Evolutionary conservation across 1,140 invertebrate genomes (phyloP).

Genomic region (Gryon sp.): DNA sequence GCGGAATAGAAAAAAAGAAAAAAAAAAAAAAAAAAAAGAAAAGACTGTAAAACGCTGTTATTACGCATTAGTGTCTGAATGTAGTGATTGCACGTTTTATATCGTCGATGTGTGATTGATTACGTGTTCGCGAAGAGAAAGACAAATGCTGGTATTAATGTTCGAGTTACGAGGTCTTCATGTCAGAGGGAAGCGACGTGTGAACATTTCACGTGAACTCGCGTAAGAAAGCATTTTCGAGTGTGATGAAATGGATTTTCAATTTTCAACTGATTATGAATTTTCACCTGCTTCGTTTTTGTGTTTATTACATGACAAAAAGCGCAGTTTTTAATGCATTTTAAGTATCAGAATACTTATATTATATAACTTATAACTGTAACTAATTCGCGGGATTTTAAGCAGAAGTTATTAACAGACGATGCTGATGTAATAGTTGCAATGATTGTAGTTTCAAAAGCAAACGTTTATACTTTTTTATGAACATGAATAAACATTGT

Average conservation of each 20-base stretch:
- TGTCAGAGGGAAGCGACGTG: conserved; percentile 24
- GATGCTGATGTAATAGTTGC: no score
- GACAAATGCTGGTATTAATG: conserved; percentile 30
- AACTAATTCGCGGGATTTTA: no score
- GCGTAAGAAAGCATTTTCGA: conserved; percentile 5
- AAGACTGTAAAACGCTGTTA: conserved; percentile 22
- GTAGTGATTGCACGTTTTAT: conserved; percentile 42
- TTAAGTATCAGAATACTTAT: no score
- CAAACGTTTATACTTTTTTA: neutral
- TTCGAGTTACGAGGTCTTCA: conserved; percentile 31
- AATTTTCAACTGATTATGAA: no score
- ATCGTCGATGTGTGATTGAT: conserved; percentile 47
- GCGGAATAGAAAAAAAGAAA: no score
- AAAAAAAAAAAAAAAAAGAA: neutral
- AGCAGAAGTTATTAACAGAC: no score
- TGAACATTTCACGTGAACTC: conserved; percentile 10
- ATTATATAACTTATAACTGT: no score
- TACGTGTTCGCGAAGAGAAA: conserved; percentile 20
- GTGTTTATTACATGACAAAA: no score
- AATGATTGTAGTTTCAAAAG: neutral
- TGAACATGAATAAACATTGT: conserved; percentile 12
- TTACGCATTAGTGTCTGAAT: conserved; percentile 33
- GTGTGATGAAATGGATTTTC: neutral
- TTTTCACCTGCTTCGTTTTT: neutral
- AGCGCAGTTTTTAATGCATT: no score